Evolutionary conservation across 2,113 vertebrate species (phyloP), one percentile per base, ranked within the genome.

Genomic region (Bufo bufo): DNA sequence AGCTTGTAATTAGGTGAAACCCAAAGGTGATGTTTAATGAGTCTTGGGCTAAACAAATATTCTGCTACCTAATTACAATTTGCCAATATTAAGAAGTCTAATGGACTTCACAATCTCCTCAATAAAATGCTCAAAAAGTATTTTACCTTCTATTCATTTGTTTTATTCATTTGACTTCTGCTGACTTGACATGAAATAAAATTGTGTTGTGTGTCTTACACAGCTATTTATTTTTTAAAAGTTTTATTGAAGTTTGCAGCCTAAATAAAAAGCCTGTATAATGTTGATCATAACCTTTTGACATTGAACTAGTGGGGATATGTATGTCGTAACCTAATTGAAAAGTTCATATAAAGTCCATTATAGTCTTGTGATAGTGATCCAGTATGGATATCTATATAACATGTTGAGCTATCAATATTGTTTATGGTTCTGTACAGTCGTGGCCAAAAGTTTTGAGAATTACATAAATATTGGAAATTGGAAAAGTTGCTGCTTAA

Each of bases 11-110:
- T 88, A 87, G 69, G 86, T 88, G 58, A 88, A 75, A 82, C 86
- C 86, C 86, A 83, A 88, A 88, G 80, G 86, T 83, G 86, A 65
- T 88, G 56, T 88, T 88, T 88, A 83, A 88, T 83, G 86, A 88
- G 79, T 83, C 86, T 77, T 19, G 33, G 69, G 45, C 80, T 83
- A 88, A 88, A 88, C 86, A 88, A 88, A 88, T 88, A 88, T 82
- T 77, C 80, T 83, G 86, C 80, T 63, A 56, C 63, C 86, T 88
- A 88, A 88, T 88, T 88, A 88, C 86, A 88, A 88, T 88, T 88
- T 83, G 86, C 79, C 80, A 88, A 83, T 88, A 88, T 88, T 83
- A 72, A 88, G 86, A 83, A 88, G 54, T 83, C 58, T 88, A 88
- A 88, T 82, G 86, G 69, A 83, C 79, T 88, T 52, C 45, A 65